phyloP scores from a whole-genome alignment of 2,797 vertebrate species.

The Galaxias olidus region DNA sequence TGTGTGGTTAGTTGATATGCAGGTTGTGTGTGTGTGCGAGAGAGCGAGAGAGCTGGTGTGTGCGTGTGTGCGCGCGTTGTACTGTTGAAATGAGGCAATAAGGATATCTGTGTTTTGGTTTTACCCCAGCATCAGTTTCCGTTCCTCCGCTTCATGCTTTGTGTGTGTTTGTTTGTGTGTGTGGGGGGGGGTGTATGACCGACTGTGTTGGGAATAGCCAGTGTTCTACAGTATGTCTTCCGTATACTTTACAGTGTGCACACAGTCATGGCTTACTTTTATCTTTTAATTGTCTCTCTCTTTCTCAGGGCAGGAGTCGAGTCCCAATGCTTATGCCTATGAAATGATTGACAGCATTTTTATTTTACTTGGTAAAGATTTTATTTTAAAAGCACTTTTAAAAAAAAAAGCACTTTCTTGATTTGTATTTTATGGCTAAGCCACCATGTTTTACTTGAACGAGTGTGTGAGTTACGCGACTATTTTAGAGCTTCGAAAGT shows the following conservation, averaged over 20 bases:
- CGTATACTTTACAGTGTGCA: slow-evolving; percentile 27
- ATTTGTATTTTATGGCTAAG: slow-evolving; percentile 31
- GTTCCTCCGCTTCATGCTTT: slow-evolving; percentile 50
- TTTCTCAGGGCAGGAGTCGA: slow-evolving; percentile 67
- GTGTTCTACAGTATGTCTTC: slow-evolving; percentile 43
- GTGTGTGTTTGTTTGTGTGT: slow-evolving; percentile 22
- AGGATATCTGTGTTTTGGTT: slow-evolving; percentile 63
- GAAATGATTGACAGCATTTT: slow-evolving; percentile 23
- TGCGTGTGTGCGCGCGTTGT: slow-evolving; percentile 57
- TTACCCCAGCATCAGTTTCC: slow-evolving; percentile 70
- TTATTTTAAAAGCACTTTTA: slow-evolving; percentile 34
- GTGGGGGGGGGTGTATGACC: slow-evolving; percentile 11
- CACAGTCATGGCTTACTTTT: slow-evolving; percentile 45
- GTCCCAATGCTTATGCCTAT: slow-evolving; percentile 47
- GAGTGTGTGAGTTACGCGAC: slow-evolving; percentile 53
- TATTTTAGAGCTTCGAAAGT: slow-evolving; percentile 26
- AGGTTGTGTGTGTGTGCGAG: slow-evolving; percentile 59
- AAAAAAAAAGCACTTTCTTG: slow-evolving; percentile 57
- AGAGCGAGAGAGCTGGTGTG: too few species aligned
- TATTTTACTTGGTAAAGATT: slow-evolving; percentile 53
- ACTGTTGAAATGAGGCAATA: slow-evolving; percentile 77
- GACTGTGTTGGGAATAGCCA: background rate
- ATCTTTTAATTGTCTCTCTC: slow-evolving; percentile 45
- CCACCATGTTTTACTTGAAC: slow-evolving; percentile 55
- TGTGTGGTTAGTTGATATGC: slow-evolving; percentile 59